Conservation (phyloP, 30 jellyfish, hydroid and myxozoan genomes). For the Pseudorhiza aurosa region DNA sequence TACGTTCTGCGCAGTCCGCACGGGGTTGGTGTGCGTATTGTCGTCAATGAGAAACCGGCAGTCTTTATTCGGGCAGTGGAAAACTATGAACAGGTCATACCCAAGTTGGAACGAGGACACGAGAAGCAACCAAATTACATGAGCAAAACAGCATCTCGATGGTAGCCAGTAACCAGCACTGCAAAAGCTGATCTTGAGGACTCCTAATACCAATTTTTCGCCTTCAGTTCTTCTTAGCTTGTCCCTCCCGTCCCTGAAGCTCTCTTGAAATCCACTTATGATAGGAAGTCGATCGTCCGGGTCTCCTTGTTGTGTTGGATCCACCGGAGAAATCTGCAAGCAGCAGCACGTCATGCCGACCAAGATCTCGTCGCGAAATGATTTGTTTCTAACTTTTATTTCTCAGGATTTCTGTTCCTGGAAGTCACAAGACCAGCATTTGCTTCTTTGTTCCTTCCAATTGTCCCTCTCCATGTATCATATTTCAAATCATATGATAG, state of each 20-base stretch:
- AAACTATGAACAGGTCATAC: constrained; percentile 12
- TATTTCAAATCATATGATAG: no score
- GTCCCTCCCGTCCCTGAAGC: background rate
- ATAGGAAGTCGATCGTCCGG: background rate
- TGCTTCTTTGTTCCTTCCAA: no score
- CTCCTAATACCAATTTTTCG: background rate
- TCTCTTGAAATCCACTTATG: background rate
- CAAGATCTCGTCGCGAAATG: no score
- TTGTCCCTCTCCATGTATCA: no score
- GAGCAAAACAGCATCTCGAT: background rate
- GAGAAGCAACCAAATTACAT: background rate
- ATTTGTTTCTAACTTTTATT: no score
- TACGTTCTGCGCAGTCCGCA: constrained; percentile 33
- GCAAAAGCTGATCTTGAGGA: background rate
- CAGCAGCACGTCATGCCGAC: no score
- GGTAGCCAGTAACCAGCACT: constrained; percentile 22
- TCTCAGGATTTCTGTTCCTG: no score
- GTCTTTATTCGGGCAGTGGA: constrained; percentile 22
- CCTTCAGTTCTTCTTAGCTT: background rate
- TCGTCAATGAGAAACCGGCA: constrained; percentile 11
- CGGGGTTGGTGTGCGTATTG: constrained; percentile 11
- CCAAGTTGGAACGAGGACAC: constrained; percentile 18
- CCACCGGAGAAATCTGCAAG: no score
- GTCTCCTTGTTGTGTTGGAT: no score
- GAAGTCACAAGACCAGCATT: no score